Percentiles rank a stretch among this genome's conserved stretches.
Evolutionary conservation across 2,888 invertebrate species (phyloP).

Genomic region (Euzophera pinguis): DNA sequence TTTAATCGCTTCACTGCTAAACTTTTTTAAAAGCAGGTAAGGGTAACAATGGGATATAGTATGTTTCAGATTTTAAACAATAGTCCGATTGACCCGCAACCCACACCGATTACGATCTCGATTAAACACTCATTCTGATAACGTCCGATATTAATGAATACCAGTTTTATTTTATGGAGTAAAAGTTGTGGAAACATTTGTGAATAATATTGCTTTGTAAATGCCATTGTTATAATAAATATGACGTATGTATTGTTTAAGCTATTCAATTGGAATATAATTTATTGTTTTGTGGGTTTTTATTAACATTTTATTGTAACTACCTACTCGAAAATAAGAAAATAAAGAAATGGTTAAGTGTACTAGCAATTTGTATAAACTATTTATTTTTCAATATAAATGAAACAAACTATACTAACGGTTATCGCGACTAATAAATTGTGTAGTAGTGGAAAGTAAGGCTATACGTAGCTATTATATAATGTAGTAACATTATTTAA

Average conservation of each 20-base stretch:
- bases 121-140: constrained; percentile 5
- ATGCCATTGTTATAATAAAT: not conserved
- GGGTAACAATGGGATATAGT: not conserved
- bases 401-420: no score
- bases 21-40: not conserved
- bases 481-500: no score
- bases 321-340: no score
- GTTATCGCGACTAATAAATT: no score
- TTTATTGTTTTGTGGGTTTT: no score
- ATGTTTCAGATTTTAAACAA: not conserved
- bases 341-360: no score
- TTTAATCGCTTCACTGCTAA: no score
- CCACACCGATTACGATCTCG: not conserved
- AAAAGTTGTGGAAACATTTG: not conserved
- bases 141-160: not conserved
- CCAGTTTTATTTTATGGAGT: constrained; percentile 1
- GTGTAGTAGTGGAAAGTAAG: no score
- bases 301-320: no score
- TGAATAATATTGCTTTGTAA: not conserved
- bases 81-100: not conserved
- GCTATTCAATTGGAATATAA: not conserved
- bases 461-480: no score
- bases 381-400: no score
- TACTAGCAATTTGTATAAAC: no score
- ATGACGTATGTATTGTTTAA: not conserved